Conservation (phyloP, 2,888 invertebrate species). For the Epinotia ramella region DNA sequence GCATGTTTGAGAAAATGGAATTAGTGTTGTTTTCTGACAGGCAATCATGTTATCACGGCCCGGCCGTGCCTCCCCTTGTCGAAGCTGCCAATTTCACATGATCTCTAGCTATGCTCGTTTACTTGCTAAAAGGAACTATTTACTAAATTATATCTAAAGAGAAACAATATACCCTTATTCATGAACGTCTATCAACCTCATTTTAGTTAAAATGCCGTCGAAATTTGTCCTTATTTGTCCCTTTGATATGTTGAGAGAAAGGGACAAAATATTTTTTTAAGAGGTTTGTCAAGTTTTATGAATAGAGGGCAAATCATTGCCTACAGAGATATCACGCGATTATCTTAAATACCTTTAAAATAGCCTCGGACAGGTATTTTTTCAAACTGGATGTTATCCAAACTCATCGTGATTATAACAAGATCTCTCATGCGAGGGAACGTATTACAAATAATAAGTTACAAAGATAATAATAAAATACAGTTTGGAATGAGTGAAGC, state of each 20-base stretch:
- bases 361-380: constrained; percentile 1
- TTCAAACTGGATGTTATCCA: background rate
- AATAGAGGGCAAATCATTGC: background rate
- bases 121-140: constrained; percentile 34
- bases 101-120: constrained; percentile 22
- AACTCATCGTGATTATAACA: background rate
- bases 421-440: background rate
- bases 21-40: too few species aligned
- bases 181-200: too few species aligned
- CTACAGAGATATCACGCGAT: background rate
- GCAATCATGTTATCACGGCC: background rate
- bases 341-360: background rate
- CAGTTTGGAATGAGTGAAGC: background rate
- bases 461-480: background rate
- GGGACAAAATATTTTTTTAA: too few species aligned
- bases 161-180: background rate
- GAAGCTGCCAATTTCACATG: background rate
- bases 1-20: too few species aligned
- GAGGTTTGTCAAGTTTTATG: background rate
- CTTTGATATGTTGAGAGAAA: too few species aligned
- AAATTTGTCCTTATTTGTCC: too few species aligned
- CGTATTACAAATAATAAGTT: background rate
- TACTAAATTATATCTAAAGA: constrained; percentile 21
- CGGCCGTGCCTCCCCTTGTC: background rate
- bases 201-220: too few species aligned